Conservation (phyloP, 2,113 vertebrate species). For the Blennius ocellaris region DNA sequence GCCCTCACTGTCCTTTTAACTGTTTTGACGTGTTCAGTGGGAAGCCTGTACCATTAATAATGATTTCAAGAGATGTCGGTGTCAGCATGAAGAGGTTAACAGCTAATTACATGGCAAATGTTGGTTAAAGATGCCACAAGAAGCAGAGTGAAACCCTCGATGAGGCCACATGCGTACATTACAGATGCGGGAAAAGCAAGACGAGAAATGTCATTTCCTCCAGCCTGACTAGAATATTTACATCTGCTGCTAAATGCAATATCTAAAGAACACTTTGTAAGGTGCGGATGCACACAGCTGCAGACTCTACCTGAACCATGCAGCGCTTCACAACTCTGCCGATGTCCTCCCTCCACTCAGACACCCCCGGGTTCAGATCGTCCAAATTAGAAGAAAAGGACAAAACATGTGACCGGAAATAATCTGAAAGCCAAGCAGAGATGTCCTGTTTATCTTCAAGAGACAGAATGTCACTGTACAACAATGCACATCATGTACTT, state of each 20-base stretch:
- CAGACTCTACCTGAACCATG: conserved; percentile 84
- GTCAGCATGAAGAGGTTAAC: conserved; percentile 22
- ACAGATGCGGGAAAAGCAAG: conserved; percentile 20
- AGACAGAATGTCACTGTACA: background rate
- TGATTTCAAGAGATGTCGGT: conserved; percentile 27
- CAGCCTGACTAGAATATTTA: conserved; percentile 1
- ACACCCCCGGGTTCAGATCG: conserved; percentile 91
- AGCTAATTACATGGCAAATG: conserved; percentile 51
- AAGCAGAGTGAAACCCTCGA: conserved; percentile 11
- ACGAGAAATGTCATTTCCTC: conserved; percentile 34
- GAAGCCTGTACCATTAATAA: conserved; percentile 25
- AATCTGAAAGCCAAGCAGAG: conserved; percentile 82
- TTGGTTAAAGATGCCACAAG: conserved; percentile 29
- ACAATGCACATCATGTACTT: conserved; percentile 12
- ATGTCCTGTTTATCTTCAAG: background rate
- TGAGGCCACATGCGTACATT: conserved; percentile 13
- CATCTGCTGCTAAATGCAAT: conserved; percentile 30
- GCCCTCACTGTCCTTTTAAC: conserved; percentile 31
- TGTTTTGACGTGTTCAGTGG: conserved; percentile 38
- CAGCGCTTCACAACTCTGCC: conserved; percentile 89
- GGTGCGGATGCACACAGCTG: background rate
- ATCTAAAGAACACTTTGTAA: conserved; percentile 17
- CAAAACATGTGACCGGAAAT: conserved; percentile 89
- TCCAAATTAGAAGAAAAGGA: conserved; percentile 93
- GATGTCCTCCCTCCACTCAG: conserved; percentile 92